Base-by-base conservation (phyloP, 37 sponge, comb jelly and placozoan species). In the Halisarca cf. caerulea region DNA sequence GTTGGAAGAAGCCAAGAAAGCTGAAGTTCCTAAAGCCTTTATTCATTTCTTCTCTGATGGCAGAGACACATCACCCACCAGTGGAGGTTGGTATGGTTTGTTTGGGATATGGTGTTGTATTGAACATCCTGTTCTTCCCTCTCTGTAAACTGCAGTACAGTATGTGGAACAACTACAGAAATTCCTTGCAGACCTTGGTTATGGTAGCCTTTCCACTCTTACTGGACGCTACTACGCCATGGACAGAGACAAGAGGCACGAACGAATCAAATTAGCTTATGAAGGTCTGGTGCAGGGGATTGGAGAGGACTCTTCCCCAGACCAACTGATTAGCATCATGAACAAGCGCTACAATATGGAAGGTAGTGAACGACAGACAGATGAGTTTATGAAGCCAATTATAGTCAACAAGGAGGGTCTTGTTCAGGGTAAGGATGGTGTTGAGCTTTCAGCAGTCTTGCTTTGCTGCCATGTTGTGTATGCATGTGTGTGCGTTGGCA, bases 11-110 rank as follows among this genome's bases (percentile, higher is more conserved):
- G 94, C 96, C 58, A 95, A 98, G 80, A 64, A 83, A 53, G 88
- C 88, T 17, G 82, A 60, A 59, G 91, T 95, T 18, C 90, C 87
- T 0, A 84, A 93, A 1, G 28, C 91, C 21, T 98, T 83, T 80
- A 85, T 98, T 9, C 98, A 98, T 78, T 98, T 98, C 89, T 95
- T 98, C 81, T 87, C 98, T 40, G 98, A 98, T 86, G 98, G 98
- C 17, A 80, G 98, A 34, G 98, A 98, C 91, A 98, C 98, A 17
- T 74, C 90, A 8, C 98, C 98, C 5, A 89, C 90, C 73, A 93
- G 94, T 84, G 98, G 92, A 84, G 94, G 91, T 88, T 36, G 24
- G 83, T 74, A 70, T 20, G 1, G 1, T 2, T n/a, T n/a, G n/a
- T n/a, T n/a, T n/a, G n/a, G n/a, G n/a, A n/a, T n/a, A n/a, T 34